Evolutionary conservation across 2,888 invertebrate genomes (phyloP), one percentile per base, ranked within the genome.

Genomic region (Caenorhabditis becei): DNA sequence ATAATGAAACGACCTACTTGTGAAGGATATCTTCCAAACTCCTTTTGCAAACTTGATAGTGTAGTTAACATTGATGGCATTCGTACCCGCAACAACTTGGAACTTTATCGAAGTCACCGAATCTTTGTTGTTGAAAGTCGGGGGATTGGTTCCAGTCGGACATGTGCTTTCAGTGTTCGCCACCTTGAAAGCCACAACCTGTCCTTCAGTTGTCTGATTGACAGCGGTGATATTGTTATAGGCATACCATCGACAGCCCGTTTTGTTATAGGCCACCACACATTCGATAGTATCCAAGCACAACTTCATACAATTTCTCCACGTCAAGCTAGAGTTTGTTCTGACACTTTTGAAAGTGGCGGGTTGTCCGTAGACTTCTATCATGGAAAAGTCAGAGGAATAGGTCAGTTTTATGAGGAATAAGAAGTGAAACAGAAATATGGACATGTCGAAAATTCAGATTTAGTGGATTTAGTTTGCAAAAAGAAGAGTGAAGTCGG

Each of bases 311-410:
- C 69, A 69, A 5, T 59, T 1, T 2, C 23, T 44, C 69, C 69
- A 69, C 2, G 67, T 10, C 3, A 58, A 23, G 11, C 28, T 47
- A 14, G 44, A 0, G 8, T 49, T 24, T 11, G 59, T 37, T 14
- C 49, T 44, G 4, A 35, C n/a, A 0, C n/a, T 7, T 14, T n/a
- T n/a, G 35, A 20, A 69, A 8, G 20, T n/a, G 3, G n/a, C 1
- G 1, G 69, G 69, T 24, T 51, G 47, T n/a, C 69, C 69, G 23
- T 59, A 69, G 3, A 69, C 58, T 51, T 28, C 59, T 35, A 59
- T 69, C 69, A 69, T 58, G 2, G 59, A 51, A 26, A 59, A 69
- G 16, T 69, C 69, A 1, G 59, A n/a, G n/a, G n/a, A n/a, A n/a
- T n/a, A n/a, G n/a, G n/a, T n/a, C n/a, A n/a, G n/a, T n/a, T n/a